Conservation (phyloP, 2,888 invertebrate species). For the Apamea monoglypha region DNA sequence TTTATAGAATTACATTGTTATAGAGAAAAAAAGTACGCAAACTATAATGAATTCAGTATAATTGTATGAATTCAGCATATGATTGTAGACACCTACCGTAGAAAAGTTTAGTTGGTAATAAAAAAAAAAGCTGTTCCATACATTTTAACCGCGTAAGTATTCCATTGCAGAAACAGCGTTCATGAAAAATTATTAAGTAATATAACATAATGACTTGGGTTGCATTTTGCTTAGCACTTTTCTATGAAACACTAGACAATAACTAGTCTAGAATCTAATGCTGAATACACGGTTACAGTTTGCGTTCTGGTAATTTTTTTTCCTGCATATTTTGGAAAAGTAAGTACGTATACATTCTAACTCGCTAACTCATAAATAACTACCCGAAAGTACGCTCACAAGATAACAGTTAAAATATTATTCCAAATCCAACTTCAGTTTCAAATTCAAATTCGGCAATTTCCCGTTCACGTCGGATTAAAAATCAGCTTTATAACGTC, state of each 20-base stretch:
- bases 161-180: no score
- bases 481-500: conserved; percentile 90
- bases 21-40: not conserved
- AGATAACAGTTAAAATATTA: conserved; percentile 66
- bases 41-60: not conserved
- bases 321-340: not conserved
- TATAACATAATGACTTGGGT: no score
- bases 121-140: not conserved
- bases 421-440: conserved; percentile 65
- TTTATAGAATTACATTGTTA: not conserved
- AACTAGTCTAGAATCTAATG: not conserved
- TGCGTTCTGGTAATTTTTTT: not conserved
- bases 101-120: no score
- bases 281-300: not conserved
- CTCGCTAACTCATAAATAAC: conserved; percentile 27
- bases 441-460: conserved; percentile 78
- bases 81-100: not conserved
- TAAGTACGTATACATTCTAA: not conserved
- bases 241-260: no score
- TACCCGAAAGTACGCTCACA: conserved; percentile 28
- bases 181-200: no score
- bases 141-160: no score
- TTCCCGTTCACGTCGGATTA: conserved; percentile 86
- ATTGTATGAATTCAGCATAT: not conserved
- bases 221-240: no score